Evolutionary conservation across 2,797 vertebrate genomes (phyloP).

Genomic region (Spondyliosoma cantharus): DNA sequence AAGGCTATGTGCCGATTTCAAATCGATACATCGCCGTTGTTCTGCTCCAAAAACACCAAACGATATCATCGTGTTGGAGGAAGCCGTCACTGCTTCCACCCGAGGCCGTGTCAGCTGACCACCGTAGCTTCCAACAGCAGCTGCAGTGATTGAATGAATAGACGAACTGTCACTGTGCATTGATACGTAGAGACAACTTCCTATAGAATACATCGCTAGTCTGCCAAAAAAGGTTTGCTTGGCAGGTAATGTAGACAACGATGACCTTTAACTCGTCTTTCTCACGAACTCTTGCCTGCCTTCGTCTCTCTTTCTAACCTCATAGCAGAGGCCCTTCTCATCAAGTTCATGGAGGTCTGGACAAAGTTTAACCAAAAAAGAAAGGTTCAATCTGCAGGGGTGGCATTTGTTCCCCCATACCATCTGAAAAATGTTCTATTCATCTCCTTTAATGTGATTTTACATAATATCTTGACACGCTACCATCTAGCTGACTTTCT

Average conservation of each 20-base stretch:
- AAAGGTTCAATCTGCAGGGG: not conserved
- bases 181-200: too few species aligned
- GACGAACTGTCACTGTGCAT: not conserved
- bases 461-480: too few species aligned
- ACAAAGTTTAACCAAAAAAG: not conserved
- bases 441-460: not conserved
- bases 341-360: not conserved
- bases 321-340: not conserved
- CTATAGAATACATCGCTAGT: not conserved
- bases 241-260: not conserved
- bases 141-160: not conserved
- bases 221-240: not conserved
- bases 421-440: not conserved
- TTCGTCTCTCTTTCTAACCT: not conserved
- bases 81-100: constrained; percentile 6
- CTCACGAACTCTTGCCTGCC: not conserved
- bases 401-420: too few species aligned
- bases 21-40: constrained; percentile 31
- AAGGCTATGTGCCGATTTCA: constrained; percentile 16
- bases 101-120: not conserved
- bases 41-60: not conserved
- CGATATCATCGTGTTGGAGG: not conserved
- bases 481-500: not conserved
- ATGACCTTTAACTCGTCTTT: not conserved
- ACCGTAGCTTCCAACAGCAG: not conserved